phyloP scores from a whole-genome alignment of 1,140 invertebrate genomes.

The Pseudachorutes palmiensis region DNA sequence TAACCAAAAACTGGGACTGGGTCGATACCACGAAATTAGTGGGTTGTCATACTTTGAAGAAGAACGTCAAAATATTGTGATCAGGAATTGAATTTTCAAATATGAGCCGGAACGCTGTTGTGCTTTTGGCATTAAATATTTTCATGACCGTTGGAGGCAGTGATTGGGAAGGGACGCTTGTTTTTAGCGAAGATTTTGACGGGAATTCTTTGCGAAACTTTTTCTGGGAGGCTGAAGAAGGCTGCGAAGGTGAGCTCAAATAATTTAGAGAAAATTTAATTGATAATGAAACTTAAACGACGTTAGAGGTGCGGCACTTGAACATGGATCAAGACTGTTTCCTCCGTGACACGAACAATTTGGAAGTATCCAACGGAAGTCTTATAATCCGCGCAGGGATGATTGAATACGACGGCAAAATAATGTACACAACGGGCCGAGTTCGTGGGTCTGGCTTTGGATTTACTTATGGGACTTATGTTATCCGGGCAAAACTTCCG shows the following conservation, averaged over 20 bases:
- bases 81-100: too few relatives aligned
- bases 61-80: too few relatives aligned
- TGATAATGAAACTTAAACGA: not conserved
- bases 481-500: constrained; percentile 25
- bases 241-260: constrained; percentile 18
- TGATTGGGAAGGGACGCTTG: constrained; percentile 5
- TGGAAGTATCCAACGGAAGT: constrained; percentile 18
- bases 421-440: constrained; percentile 32
- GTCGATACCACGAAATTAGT: too few relatives aligned
- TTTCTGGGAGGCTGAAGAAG: constrained; percentile 16
- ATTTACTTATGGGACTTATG: constrained; percentile 28
- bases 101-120: too few relatives aligned
- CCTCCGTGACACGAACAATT: constrained; percentile 7
- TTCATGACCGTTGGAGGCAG: not conserved
- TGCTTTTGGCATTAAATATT: not conserved
- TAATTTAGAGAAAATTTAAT: not conserved
- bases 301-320: constrained; percentile 15
- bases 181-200: constrained; percentile 25
- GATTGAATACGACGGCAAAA: not conserved
- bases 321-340: constrained; percentile 26
- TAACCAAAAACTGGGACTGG: too few relatives aligned
- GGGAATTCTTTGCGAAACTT: constrained; percentile 7
- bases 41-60: too few relatives aligned
- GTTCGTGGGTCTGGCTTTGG: constrained; percentile 22
- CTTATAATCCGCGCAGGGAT: constrained; percentile 18